Base-by-base conservation (phyloP, 1,140 invertebrate species). In the Matsumurasca onukii region DNA sequence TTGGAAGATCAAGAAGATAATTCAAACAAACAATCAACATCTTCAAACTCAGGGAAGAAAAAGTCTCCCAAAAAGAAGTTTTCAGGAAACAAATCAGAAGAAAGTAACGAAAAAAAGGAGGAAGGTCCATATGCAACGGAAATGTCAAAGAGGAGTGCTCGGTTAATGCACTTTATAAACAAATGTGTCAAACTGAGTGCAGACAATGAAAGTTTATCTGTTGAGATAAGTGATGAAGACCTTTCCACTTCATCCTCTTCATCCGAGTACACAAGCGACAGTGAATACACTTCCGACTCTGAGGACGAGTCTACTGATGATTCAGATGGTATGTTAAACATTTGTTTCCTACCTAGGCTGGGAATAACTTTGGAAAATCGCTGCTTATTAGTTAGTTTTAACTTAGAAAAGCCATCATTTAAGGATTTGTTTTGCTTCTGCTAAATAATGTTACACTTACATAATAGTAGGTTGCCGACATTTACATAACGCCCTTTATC, bases 251-350 rank as follows among this genome's bases (percentile, higher is more conserved):
- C n/a, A 5, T 27, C 22, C 3, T 52, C 49, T 15, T 59, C 55
- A 25, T 59, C 55, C 2, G 55, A 59, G 5, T 59, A 59, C 25
- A 27, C 55, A 3, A 59, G 55, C 24, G 55, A 59, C 3, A 59
- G 55, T n/a, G 55, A 59, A 59, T 59, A 59, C 25, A 59, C 55
- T 22, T 59, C 55, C n/a, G 55, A 59, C 55, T 22, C 15, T 29
- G 55, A 59, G 24, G 55, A 59, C 25, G 55, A 59, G 24, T 27
- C 55, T 22, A 59, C 55, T 29, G 55, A 59, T 59, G 55, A 59
- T 29, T 59, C 55, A 5, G 55, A 59, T 59, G 55, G 55, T 59
- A 59, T 59, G 55, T 59, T 29, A 5, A 9, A n/a, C n/a, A n/a
- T n/a, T n/a, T n/a, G n/a, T n/a, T n/a, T n/a, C n/a, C n/a, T n/a